phyloP scores from a whole-genome alignment of 2,113 vertebrate species.

The Columba janthina region DNA sequence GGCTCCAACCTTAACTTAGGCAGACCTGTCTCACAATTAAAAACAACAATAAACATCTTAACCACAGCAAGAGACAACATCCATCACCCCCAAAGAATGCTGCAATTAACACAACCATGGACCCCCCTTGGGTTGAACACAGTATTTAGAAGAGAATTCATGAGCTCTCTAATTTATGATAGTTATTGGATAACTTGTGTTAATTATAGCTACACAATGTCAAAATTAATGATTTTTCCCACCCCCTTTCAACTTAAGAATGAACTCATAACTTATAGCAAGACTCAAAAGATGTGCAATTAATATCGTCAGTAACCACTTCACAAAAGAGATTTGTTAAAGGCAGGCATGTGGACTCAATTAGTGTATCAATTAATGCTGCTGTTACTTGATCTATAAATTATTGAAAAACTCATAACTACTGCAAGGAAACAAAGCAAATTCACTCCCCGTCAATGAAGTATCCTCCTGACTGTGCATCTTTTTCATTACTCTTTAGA shows the following conservation, averaged over 20 bases:
- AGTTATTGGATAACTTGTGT: conserved; percentile 75
- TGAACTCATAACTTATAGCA: conserved; percentile 62
- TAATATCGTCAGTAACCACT: conserved; percentile 58
- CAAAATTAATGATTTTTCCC: conserved; percentile 79
- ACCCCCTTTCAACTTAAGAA: conserved; percentile 64
- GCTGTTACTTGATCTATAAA: conserved; percentile 71
- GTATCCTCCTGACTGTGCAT: conserved; percentile 5
- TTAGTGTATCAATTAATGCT: conserved; percentile 73
- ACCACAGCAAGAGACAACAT: neutral
- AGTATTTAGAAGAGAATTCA: conserved; percentile 64
- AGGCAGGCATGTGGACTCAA: conserved; percentile 56
- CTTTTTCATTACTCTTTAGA: neutral
- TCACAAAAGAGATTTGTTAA: conserved; percentile 64
- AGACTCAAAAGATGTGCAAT: conserved; percentile 35
- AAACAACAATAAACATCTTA: neutral
- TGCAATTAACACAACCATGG: conserved; percentile 6
- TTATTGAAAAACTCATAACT: conserved; percentile 71
- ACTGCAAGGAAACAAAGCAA: conserved; percentile 59
- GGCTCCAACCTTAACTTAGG: neutral
- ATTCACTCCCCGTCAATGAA: conserved; percentile 57
- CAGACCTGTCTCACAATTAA: neutral
- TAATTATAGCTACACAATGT: conserved; percentile 76
- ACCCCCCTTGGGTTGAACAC: neutral
- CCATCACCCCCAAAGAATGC: neutral
- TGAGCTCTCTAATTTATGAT: conserved; percentile 66